Percentiles rank a stretch among this genome's conserved stretches.
These are phyloP conservation scores for Camelus bactrianus DNA, from an alignment of 2,113 vertebrate genomes.

Conservation along the genomic window DNA sequence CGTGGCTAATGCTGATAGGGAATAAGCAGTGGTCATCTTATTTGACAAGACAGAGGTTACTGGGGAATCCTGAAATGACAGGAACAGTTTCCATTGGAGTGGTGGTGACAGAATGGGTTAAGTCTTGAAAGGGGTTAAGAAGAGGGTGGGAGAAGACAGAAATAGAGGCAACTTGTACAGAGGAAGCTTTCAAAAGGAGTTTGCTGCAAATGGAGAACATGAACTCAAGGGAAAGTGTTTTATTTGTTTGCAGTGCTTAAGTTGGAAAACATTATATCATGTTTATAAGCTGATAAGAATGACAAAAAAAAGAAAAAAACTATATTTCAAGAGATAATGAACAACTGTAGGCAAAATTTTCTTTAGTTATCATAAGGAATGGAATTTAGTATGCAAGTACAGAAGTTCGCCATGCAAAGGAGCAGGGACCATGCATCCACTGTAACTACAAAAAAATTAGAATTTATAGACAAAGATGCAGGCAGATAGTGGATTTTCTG, in stretches of 20 bases:
- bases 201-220: background rate
- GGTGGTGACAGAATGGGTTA: background rate
- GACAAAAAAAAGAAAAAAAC: background rate
- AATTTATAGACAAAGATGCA: background rate
- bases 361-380: background rate
- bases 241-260: background rate
- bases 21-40: background rate
- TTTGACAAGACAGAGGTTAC: background rate
- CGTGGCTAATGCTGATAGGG: background rate
- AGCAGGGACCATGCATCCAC: background rate
- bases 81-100: background rate
- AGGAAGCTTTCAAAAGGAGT: background rate
- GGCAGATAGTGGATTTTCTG: background rate
- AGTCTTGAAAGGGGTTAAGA: background rate
- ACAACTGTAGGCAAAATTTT: background rate
- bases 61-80: background rate
- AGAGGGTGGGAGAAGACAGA: background rate
- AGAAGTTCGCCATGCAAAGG: background rate
- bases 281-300: background rate
- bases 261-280: background rate
- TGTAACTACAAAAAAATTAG: background rate
- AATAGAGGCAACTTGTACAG: background rate
- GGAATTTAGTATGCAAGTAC: background rate
- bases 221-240: background rate
- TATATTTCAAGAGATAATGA: background rate